Evolutionary conservation across 1,140 invertebrate species (phyloP).

Genomic region (Acromyrmex charruanus): DNA sequence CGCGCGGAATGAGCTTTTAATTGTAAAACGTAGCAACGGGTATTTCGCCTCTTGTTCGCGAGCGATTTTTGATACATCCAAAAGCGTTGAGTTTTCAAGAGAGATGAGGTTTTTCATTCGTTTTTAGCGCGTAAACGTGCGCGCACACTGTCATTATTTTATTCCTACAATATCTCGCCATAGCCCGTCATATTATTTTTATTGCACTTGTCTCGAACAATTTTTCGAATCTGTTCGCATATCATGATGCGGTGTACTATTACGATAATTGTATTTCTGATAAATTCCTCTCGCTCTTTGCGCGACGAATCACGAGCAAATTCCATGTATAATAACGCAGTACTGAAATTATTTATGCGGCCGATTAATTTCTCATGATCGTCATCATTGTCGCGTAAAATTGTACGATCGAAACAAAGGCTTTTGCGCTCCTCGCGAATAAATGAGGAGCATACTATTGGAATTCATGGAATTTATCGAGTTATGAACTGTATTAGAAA

Average conservation of each 20-base stretch:
- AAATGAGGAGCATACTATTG: constrained; percentile 10
- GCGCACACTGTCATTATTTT: constrained; percentile 6
- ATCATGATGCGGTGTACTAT: neutral
- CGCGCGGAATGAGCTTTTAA: constrained; percentile 50
- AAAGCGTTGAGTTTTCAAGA: constrained; percentile 10
- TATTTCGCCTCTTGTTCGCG: constrained; percentile 30
- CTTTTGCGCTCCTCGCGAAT: neutral
- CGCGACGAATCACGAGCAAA: constrained; percentile 22
- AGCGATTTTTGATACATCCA: constrained; percentile 41
- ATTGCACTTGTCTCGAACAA: constrained; percentile 19
- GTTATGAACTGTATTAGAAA: constrained; percentile 27
- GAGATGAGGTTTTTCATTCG: constrained; percentile 22
- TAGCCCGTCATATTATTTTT: constrained; percentile 20
- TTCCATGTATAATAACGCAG: constrained; percentile 46
- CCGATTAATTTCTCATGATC: constrained; percentile 55
- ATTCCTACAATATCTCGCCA: constrained; percentile 22
- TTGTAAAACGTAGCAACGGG: constrained; percentile 29
- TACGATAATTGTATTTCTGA: constrained; percentile 55
- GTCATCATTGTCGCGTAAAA: constrained; percentile 28
- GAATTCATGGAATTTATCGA: constrained; percentile 15
- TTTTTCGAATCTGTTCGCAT: constrained; percentile 18
- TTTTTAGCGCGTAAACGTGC: neutral
- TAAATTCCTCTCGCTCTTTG: constrained; percentile 38
- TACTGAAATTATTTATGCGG: constrained; percentile 51
- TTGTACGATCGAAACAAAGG: constrained; percentile 20